Conservation (phyloP, 2,113 vertebrate genomes). For the Sceloporus tristichus region DNA sequence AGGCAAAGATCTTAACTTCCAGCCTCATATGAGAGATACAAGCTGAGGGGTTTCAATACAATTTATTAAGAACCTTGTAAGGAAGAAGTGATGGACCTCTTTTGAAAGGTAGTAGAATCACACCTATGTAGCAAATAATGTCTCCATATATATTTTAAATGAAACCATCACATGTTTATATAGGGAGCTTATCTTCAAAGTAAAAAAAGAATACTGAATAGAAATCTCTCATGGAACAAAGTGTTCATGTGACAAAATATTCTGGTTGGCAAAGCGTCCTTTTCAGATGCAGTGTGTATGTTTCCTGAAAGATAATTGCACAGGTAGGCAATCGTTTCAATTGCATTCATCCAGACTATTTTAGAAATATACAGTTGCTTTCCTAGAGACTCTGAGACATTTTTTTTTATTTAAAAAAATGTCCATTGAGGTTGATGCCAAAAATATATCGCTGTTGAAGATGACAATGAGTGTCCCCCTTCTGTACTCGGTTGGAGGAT, state of each 20-base stretch:
- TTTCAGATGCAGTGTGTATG: neutral
- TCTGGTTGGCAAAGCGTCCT: neutral
- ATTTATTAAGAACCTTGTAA: neutral
- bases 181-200: neutral
- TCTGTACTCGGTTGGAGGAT: constrained; percentile 20
- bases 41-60: neutral
- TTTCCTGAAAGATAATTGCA: constrained; percentile 19
- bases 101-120: neutral
- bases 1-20: neutral
- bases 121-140: neutral
- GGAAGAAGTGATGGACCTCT: neutral
- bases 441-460: constrained; percentile 30
- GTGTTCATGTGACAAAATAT: neutral
- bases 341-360: constrained; percentile 15
- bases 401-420: neutral
- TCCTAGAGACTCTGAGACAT: constrained; percentile 10
- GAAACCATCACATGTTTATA: neutral
- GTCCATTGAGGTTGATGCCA: constrained; percentile 6
- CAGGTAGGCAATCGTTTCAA: constrained; percentile 16
- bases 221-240: neutral
- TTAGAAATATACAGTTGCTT: constrained; percentile 26
- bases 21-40: neutral
- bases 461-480: neutral
- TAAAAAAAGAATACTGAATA: neutral
- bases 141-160: neutral